phyloP scores from a whole-genome alignment of 2,797 vertebrate genomes.

The Apogon talboti region DNA sequence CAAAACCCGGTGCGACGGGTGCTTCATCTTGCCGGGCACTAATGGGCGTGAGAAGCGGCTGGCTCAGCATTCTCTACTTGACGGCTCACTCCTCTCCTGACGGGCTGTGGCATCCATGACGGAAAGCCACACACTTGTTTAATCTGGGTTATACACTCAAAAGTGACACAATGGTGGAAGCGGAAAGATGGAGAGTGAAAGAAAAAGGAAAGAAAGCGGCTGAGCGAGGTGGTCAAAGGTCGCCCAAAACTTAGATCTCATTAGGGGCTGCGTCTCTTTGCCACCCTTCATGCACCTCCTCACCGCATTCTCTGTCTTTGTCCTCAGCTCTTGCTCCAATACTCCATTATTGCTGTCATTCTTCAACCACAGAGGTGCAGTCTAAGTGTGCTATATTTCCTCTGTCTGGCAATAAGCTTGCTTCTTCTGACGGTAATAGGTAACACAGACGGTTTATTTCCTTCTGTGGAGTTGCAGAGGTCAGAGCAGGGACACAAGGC shows the following conservation, averaged over 20 bases:
- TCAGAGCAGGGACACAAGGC: conserved; percentile 66
- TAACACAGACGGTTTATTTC: conserved; percentile 50
- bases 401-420: conserved; percentile 16
- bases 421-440: conserved; percentile 44
- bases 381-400: conserved; percentile 14
- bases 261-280: conserved; percentile 28
- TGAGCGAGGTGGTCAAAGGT: conserved; percentile 44
- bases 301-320: conserved; percentile 45
- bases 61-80: conserved; percentile 70
- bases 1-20: conserved; percentile 65
- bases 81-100: conserved; percentile 76
- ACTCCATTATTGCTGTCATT: conserved; percentile 44
- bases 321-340: conserved; percentile 20
- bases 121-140: conserved; percentile 82
- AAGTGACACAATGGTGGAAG: conserved; percentile 53
- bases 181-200: conserved; percentile 27
- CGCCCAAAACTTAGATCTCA: conserved; percentile 44
- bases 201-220: conserved; percentile 1
- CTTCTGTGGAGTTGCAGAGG: conserved; percentile 58
- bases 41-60: conserved; percentile 71
- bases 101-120: conserved; percentile 76
- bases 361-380: conserved; percentile 17
- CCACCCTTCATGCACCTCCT: conserved; percentile 20
- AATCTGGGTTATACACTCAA: conserved; percentile 82
- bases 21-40: conserved; percentile 75